Conservation (phyloP, 1,140 invertebrate species). For the Charaxes varanes region DNA sequence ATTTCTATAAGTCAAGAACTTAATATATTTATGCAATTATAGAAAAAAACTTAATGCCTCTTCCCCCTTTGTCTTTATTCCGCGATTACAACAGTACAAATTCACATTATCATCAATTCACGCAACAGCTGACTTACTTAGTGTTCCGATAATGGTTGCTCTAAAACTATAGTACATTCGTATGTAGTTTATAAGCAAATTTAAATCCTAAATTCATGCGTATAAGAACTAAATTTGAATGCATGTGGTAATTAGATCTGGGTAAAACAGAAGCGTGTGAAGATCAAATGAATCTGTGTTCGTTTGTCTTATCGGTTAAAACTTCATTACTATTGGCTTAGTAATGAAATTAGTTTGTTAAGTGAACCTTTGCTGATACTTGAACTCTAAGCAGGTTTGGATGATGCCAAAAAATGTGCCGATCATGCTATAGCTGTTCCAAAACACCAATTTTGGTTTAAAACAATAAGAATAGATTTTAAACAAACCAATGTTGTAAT, state of each 20-base stretch:
- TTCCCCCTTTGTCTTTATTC: too few species aligned
- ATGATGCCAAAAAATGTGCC: too few species aligned
- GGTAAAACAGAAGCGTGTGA: slow-evolving; percentile 24
- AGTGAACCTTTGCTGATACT: slow-evolving; percentile 3
- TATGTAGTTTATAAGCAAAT: slow-evolving; percentile 1
- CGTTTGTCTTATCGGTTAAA: slow-evolving; percentile 23
- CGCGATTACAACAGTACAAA: too few species aligned
- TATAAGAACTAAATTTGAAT: slow-evolving; percentile 3
- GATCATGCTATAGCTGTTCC: too few species aligned
- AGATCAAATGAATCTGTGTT: slow-evolving; percentile 21
- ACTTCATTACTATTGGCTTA: slow-evolving; percentile 25
- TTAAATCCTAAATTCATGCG: slow-evolving; percentile 1
- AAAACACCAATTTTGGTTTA: too few species aligned
- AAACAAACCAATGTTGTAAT: too few species aligned
- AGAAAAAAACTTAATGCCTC: too few species aligned
- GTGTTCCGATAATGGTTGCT: slow-evolving; percentile 26
- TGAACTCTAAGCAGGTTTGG: too few species aligned
- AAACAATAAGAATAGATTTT: too few species aligned
- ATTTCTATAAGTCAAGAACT: too few species aligned
- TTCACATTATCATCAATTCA: slow-evolving; percentile 30
- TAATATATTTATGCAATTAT: too few species aligned
- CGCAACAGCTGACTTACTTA: slow-evolving; percentile 28
- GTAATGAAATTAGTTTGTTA: slow-evolving; percentile 24
- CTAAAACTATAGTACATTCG: slow-evolving; percentile 13
- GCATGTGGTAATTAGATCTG: slow-evolving; percentile 13